These are phyloP conservation scores for Salminus brasiliensis DNA, from an alignment of 2,113 vertebrate species.

Conservation along the genomic window DNA sequence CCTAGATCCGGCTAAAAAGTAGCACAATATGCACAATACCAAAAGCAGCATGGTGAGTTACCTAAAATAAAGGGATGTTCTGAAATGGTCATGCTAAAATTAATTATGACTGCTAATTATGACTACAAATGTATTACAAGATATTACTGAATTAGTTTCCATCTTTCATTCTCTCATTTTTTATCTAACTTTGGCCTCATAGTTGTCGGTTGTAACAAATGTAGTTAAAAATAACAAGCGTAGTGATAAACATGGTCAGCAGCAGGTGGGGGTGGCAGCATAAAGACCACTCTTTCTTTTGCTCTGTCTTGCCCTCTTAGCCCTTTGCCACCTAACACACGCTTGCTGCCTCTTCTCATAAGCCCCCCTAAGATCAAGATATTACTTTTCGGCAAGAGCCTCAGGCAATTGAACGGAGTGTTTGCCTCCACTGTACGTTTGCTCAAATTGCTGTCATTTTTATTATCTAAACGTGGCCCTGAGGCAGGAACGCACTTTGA, in stretches of 20 bases:
- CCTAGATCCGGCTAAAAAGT: too few species aligned
- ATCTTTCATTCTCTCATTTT: not conserved
- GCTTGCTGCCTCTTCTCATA: conserved; percentile 48
- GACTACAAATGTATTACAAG: not conserved
- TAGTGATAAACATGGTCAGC: conserved; percentile 51
- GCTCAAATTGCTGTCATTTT: conserved; percentile 64
- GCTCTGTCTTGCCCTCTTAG: not conserved
- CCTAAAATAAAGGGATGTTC: too few species aligned
- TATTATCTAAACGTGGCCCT: conserved; percentile 59
- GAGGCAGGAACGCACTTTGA: conserved; percentile 42
- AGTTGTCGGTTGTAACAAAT: conserved; percentile 36
- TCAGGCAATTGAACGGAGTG: conserved; percentile 44
- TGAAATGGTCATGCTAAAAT: not conserved
- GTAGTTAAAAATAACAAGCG: conserved; percentile 50
- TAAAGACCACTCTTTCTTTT: conserved; percentile 45
- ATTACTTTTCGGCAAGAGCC: conserved; percentile 55
- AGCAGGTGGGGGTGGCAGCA: conserved; percentile 45
- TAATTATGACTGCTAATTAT: not conserved
- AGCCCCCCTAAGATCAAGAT: conserved; percentile 61
- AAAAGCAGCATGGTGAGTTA: too few species aligned
- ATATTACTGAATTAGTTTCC: not conserved
- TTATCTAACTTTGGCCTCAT: conserved; percentile 33
- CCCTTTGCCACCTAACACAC: conserved; percentile 20
- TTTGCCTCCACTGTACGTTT: conserved; percentile 62
- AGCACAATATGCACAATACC: too few species aligned